These are phyloP conservation scores for Congeria kusceri DNA, from an alignment of 2,888 invertebrate species.

Conservation along the genomic window DNA sequence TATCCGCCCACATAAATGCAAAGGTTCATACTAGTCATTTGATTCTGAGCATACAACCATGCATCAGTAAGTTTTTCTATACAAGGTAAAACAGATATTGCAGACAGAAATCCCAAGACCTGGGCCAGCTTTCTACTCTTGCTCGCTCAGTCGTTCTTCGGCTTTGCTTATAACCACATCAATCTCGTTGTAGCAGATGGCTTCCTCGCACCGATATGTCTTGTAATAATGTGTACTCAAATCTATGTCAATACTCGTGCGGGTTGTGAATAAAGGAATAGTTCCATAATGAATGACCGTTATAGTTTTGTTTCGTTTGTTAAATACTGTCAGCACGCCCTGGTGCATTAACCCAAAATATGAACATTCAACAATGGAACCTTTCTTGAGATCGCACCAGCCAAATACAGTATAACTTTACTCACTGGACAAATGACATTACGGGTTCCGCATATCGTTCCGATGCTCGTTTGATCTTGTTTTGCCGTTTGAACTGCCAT, in stretches of 20 bases:
- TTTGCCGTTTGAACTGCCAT: too few species aligned
- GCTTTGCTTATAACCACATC: conserved; percentile 25
- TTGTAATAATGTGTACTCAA: conserved; percentile 7
- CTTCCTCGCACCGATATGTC: conserved; percentile 23
- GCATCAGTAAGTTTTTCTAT: too few species aligned
- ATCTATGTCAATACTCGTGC: conserved; percentile 35
- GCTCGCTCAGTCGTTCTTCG: conserved; percentile 30
- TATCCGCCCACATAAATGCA: too few species aligned
- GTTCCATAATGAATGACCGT: conserved; percentile 56
- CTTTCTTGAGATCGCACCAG: conserved; percentile 41
- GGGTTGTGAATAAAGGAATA: conserved; percentile 32
- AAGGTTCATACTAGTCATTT: too few species aligned
- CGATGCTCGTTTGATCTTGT: too few species aligned
- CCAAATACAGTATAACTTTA: too few species aligned
- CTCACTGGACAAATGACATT: too few species aligned
- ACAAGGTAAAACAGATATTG: conserved; percentile 32
- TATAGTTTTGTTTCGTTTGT: conserved; percentile 28
- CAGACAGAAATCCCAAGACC: conserved; percentile 45
- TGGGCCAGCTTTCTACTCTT: conserved; percentile 24
- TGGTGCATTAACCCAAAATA: conserved; percentile 43
- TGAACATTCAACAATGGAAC: conserved; percentile 39
- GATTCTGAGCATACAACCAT: too few species aligned
- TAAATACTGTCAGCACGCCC: conserved; percentile 30
- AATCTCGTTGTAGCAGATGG: conserved; percentile 1
- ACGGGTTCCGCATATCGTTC: too few species aligned